Base-by-base conservation (phyloP, 2,113 vertebrate species). In the Calidris pygmaea region DNA sequence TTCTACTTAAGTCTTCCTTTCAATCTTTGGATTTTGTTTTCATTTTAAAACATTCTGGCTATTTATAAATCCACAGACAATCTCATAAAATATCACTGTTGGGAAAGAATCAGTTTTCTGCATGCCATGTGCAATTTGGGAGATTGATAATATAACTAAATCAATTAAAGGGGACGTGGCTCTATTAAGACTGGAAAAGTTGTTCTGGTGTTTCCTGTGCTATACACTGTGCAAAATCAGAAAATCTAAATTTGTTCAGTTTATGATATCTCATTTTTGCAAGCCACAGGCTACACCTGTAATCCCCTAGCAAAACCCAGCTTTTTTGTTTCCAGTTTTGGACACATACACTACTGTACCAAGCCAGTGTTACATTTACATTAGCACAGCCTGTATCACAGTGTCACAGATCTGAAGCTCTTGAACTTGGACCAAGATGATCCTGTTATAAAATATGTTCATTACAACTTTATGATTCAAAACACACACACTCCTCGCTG, bases 391-490 rank as follows among this genome's bases (percentile, higher is more conserved):
- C 52, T 56, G 20, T 52, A 30, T 63, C 47, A 17, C 5, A 50
- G 13, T 30, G 59, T 74, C 32, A 74, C 34, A 75, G 41, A 60
- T 43, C 53, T 77, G 68, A 84, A 84, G 12, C 55, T 74, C 59
- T 80, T 72, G 53, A 80, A 66, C 66, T 59, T 52, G 56, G 52
- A 58, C 26, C 50, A 30, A 91, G 35, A 85, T 37, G 45, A 53
- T 86, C 32, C n/a, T 59, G 23, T 53, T 55, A 59, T 78, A 79
- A 94, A 86, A 67, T 63, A 87, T 35, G 81, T 88, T 70, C 47
- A 53, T 87, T 95, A 34, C 32, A 72, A 62, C 41, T 92, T 96
- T 87, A 81, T 81, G 77, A 62, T 76, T 95, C 73, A 89, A 96
- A 92, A 86, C 65, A 74, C 47, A 83, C 32, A 12, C 62, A 15